These are phyloP conservation scores for Nerophis ophidion DNA, from an alignment of 2,113 vertebrate species.

Conservation along the genomic window DNA sequence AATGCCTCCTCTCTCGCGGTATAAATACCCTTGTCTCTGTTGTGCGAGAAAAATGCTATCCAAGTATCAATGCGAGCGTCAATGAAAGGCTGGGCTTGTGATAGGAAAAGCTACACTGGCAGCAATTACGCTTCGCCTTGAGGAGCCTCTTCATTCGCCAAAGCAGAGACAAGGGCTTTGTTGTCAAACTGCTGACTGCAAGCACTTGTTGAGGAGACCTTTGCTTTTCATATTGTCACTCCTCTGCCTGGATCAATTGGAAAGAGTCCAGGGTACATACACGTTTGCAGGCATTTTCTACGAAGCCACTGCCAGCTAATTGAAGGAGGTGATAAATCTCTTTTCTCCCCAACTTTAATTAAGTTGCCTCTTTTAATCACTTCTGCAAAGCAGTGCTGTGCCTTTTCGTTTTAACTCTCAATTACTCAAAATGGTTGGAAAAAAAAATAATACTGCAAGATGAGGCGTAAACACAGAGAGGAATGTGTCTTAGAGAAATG, in stretches of 20 bases:
- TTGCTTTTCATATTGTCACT: conserved; percentile 1
- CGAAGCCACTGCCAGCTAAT: conserved; percentile 8
- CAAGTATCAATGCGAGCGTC: not conserved
- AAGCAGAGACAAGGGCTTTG: not conserved
- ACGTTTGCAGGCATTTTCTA: not conserved
- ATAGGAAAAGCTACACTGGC: not conserved
- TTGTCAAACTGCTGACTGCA: not conserved
- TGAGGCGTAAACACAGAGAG: not conserved
- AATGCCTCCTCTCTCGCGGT: not conserved
- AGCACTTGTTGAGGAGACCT: not conserved
- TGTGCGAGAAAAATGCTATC: not conserved
- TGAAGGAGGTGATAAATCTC: conserved; percentile 33
- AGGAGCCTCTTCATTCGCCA: not conserved
- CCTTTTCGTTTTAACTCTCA: not conserved
- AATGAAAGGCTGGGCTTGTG: conserved; percentile 4
- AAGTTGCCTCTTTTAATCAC: conserved; percentile 25
- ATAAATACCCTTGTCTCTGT: conserved; percentile 5
- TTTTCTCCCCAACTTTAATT: conserved; percentile 41
- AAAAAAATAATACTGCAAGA: not conserved
- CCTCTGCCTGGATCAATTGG: not conserved
- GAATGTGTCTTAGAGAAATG: not conserved
- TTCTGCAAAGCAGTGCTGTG: conserved; percentile 11
- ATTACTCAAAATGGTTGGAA: not conserved
- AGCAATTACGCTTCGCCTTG: not conserved
- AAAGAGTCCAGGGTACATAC: not conserved